Percentiles rank a stretch among this genome's conserved stretches.
These are phyloP conservation scores for Nymphalis io DNA, from an alignment of 1,140 invertebrate genomes.

Conservation along the genomic window DNA sequence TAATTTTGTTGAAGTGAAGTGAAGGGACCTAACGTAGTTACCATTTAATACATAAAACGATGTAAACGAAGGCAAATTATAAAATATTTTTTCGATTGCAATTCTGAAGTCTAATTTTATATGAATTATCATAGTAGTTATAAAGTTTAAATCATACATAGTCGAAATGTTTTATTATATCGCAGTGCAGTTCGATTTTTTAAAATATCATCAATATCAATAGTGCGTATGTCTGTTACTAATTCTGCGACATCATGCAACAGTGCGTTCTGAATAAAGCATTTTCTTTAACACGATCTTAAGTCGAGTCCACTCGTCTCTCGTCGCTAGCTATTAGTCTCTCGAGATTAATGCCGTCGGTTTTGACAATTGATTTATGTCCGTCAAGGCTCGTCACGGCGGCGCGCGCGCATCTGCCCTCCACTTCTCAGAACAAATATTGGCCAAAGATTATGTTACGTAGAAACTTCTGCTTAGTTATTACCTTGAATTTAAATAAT, in stretches of 20 bases:
- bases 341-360: constrained; percentile 64
- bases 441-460: constrained; percentile 51
- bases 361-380: constrained; percentile 79
- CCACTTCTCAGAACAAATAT: constrained; percentile 54
- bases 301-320: constrained; percentile 53
- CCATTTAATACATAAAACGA: too few species aligned
- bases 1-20: neutral
- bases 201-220: too few species aligned
- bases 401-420: constrained; percentile 64
- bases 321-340: constrained; percentile 59
- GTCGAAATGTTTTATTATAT: too few species aligned
- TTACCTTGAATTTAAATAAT: neutral
- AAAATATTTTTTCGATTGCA: too few species aligned
- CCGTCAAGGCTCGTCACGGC: constrained; percentile 73
- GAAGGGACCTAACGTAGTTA: neutral
- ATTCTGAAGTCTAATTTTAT: too few species aligned
- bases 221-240: too few species aligned
- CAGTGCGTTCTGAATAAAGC: too few species aligned
- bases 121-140: accelerated
- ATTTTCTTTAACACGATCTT: neutral
- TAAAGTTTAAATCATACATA: too few species aligned
- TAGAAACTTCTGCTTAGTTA: neutral
- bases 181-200: too few species aligned
- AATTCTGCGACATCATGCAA: too few species aligned
- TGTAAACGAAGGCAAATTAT: too few species aligned